phyloP scores from a whole-genome alignment of 2,888 invertebrate species.

The Bursaphelenchus okinawaensis region DNA sequence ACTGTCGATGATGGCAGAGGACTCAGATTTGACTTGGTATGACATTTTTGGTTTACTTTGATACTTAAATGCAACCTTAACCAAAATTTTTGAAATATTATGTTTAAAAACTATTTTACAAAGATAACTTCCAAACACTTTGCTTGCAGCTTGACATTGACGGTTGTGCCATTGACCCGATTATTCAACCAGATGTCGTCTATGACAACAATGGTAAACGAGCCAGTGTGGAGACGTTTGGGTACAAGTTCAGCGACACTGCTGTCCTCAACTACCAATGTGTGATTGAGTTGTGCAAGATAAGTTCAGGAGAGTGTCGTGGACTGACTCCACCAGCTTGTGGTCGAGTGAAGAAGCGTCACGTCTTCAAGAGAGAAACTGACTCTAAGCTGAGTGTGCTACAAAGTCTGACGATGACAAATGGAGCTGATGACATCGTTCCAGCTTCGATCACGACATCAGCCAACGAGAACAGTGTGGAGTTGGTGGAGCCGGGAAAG shows the following conservation, averaged over 20 bases:
- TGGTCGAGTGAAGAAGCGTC: slow-evolving; percentile 22
- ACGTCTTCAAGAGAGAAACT: background rate
- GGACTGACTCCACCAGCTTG: slow-evolving; percentile 46
- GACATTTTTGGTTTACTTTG: background rate
- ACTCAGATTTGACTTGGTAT: slow-evolving; percentile 43
- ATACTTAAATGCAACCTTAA: background rate
- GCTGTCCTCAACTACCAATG: slow-evolving; percentile 53
- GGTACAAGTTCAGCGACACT: slow-evolving; percentile 55
- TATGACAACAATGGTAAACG: slow-evolving; percentile 35
- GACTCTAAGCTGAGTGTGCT: background rate
- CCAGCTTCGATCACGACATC: background rate
- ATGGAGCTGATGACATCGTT: background rate
- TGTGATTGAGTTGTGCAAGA: slow-evolving; percentile 49
- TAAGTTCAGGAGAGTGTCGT: slow-evolving; percentile 43
- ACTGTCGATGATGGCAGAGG: slow-evolving; percentile 52
- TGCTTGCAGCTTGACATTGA: slow-evolving; percentile 43
- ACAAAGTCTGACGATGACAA: background rate
- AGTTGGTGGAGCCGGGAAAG: background rate
- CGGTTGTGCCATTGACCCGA: slow-evolving; percentile 51
- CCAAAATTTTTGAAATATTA: background rate
- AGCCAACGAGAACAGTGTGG: background rate
- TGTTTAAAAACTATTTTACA: background rate
- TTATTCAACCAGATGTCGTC: slow-evolving; percentile 50
- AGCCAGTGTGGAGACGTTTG: slow-evolving; percentile 50
- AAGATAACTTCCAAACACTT: background rate